Evolutionary conservation across 2,888 invertebrate species (phyloP).

Genomic region (Drosophila birchii): DNA sequence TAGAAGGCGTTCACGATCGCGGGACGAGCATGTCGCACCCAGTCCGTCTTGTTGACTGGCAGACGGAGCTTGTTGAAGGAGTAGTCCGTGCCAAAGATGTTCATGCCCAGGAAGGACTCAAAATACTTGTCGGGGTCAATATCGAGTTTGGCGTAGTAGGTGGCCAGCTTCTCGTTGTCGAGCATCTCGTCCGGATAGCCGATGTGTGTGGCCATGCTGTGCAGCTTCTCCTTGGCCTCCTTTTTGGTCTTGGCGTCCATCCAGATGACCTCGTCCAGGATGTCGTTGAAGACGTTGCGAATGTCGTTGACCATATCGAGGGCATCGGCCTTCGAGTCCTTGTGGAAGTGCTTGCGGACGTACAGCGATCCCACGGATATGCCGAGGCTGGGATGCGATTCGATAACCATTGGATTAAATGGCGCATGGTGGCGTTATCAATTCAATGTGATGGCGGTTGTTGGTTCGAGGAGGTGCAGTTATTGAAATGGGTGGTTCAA

Average conservation of each 20-base stretch:
- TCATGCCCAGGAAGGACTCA: constrained; percentile 91
- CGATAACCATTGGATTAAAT: constrained; percentile 32
- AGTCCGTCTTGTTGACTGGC: constrained; percentile 93
- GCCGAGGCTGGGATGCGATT: constrained; percentile 86
- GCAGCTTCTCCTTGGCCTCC: constrained; percentile 92
- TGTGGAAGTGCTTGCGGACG: constrained; percentile 94
- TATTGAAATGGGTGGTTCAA: constrained; percentile 41
- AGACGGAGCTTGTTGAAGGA: constrained; percentile 91
- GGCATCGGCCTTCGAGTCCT: constrained; percentile 92
- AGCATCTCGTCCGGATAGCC: constrained; percentile 96
- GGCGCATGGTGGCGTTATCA: constrained; percentile 32
- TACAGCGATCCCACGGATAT: constrained; percentile 93
- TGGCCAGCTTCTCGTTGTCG: constrained; percentile 91
- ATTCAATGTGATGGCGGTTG: constrained; percentile 47
- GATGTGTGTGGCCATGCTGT: constrained; percentile 94
- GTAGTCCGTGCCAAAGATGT: constrained; percentile 92
- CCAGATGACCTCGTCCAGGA: constrained; percentile 93
- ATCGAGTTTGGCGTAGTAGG: constrained; percentile 91
- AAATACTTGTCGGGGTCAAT: constrained; percentile 90
- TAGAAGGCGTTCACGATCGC: constrained; percentile 95
- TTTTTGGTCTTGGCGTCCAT: constrained; percentile 94
- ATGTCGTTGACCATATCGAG: constrained; percentile 95
- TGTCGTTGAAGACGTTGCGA: constrained; percentile 91
- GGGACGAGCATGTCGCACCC: constrained; percentile 93
- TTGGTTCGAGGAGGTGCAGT: constrained; percentile 48